These are phyloP conservation scores for Thamnaconus septentrionalis DNA, from an alignment of 2,113 vertebrate species.

Conservation along the genomic window DNA sequence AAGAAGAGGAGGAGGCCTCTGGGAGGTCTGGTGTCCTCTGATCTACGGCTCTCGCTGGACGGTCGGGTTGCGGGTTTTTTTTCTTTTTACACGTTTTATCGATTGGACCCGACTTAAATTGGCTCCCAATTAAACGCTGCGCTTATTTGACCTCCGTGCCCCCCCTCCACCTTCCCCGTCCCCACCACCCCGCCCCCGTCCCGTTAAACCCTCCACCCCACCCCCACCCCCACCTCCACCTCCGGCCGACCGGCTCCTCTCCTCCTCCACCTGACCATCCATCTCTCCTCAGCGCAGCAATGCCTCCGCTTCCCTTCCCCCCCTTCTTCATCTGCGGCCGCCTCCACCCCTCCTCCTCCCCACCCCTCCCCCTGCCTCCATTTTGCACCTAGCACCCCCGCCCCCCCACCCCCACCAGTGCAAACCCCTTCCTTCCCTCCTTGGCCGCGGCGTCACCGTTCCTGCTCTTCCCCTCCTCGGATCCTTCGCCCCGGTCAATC, in stretches of 20 bases:
- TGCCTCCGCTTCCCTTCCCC: slow-evolving; percentile 62
- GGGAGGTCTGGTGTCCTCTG: not conserved
- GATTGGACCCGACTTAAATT: slow-evolving; percentile 76
- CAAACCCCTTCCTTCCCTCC: slow-evolving; percentile 37
- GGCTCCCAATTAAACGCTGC: slow-evolving; percentile 77
- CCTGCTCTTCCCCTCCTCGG: slow-evolving; percentile 29
- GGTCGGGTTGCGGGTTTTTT: slow-evolving; percentile 57
- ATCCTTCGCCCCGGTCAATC: slow-evolving; percentile 40
- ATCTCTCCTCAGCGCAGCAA: slow-evolving; percentile 53
- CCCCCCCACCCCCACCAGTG: slow-evolving; percentile 23
- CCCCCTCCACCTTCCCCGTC: slow-evolving; percentile 56
- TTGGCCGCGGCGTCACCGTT: not conserved
- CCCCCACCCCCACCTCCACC: slow-evolving; percentile 25
- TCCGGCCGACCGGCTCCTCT: slow-evolving; percentile 14
- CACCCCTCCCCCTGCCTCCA: slow-evolving; percentile 49
- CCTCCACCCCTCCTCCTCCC: slow-evolving; percentile 33
- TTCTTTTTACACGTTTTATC: slow-evolving; percentile 29
- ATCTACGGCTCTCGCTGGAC: slow-evolving; percentile 38
- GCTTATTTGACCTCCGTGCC: slow-evolving; percentile 71
- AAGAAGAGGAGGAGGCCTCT: too few species aligned
- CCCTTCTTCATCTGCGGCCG: slow-evolving; percentile 56
- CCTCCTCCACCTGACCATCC: slow-evolving; percentile 63
- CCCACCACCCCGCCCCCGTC: slow-evolving; percentile 49
- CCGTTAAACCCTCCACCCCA: slow-evolving; percentile 49
- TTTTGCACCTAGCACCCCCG: slow-evolving; percentile 33